Evolutionary conservation across 2,888 invertebrate species (phyloP), one percentile per base, ranked within the genome.

Genomic region (Vanessa cardui): DNA sequence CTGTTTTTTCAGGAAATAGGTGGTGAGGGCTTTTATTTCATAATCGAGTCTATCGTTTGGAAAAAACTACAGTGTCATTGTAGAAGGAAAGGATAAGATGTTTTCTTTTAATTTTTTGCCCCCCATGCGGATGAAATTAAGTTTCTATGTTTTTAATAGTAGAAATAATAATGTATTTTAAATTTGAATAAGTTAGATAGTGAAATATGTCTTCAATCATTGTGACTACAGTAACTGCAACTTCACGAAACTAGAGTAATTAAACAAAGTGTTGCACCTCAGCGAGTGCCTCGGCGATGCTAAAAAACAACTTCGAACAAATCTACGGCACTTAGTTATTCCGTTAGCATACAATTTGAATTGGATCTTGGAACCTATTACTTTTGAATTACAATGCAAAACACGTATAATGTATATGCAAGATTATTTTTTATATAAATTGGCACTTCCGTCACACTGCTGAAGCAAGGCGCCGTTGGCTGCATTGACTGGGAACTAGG

Each of bases 181-280:
- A 9, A 49, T 49, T 18, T 8, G 0, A 9, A 1, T 8, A 49
- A 20, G n/a, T 46, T 46, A 3, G 18, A 18, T 49, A 20, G 18
- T 18, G 18, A 49, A 18, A 49, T 20, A 20, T 49, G 18, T n/a
- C 49, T 49, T 8, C 49, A 20, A 49, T 8, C 49, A 18, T 18
- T 49, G 49, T 18, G 18, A 49, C 49, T 18, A 18, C 49, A 8
- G 18, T 20, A 20, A 20, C n/a, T 20, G 20, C 18, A 49, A 49
- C 49, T 49, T 49, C 6, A 8, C 5, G 7, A 49, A 49, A 49
- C 49, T 49, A 18, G 49, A 49, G 49, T 49, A 49, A 49, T 49
- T 49, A 49, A 49, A 49, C 49, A 49, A 49, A 49, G 49, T 20
- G 49, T 49, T 47, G 18, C 18, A 49, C 18, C 49, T 49, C 49